Conservation (phyloP, 1,140 invertebrate species). For the Drosophila kohkoa region DNA sequence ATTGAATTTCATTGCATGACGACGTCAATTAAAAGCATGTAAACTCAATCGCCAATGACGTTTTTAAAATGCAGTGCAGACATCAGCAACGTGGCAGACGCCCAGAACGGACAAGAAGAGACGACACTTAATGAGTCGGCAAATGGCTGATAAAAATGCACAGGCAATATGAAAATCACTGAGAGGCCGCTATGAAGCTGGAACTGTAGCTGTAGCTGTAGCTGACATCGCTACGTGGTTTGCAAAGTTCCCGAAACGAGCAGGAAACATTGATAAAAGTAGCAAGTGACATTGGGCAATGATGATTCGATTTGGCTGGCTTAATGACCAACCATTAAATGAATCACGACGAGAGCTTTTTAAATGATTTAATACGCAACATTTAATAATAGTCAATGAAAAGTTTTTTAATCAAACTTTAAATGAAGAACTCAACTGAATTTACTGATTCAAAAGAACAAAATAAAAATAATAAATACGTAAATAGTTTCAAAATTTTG, state of each 20-base stretch:
- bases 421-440: conserved; percentile 51
- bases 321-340: conserved; percentile 69
- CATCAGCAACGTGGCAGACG: conserved; percentile 20
- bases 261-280: conserved; percentile 80
- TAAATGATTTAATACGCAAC: conserved; percentile 36
- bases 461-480: conserved; percentile 20
- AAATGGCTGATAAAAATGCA: conserved; percentile 83
- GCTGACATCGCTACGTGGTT: conserved; percentile 67
- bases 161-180: conserved; percentile 65
- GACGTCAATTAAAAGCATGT: conserved; percentile 84
- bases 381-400: conserved; percentile 48
- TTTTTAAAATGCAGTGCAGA: conserved; percentile 76
- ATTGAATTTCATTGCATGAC: conserved; percentile 84
- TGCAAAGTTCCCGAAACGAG: conserved; percentile 72
- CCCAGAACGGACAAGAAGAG: conserved; percentile 22
- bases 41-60: conserved; percentile 82
- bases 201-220: conserved; percentile 48
- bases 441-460: conserved; percentile 61
- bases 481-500: conserved; percentile 25
- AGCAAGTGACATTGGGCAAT: conserved; percentile 70
- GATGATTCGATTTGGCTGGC: conserved; percentile 60
- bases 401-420: conserved; percentile 75
- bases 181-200: conserved; percentile 14
- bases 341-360: conserved; percentile 24
- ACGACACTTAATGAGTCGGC: conserved; percentile 76